Conservation (phyloP, 2,113 vertebrate genomes). For the Chloropsis hardwickii region DNA sequence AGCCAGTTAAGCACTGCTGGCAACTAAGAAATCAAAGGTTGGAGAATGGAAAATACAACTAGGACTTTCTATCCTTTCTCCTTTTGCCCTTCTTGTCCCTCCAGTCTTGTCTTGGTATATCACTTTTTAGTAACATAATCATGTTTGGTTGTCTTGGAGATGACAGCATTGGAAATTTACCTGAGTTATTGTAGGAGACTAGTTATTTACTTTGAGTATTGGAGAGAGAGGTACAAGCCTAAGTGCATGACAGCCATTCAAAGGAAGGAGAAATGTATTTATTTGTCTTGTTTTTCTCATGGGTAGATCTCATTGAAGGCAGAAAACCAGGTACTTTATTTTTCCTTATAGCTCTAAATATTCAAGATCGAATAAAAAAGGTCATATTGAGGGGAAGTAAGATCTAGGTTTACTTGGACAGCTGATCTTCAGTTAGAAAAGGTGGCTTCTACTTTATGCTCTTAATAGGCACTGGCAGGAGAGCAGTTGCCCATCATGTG, state of each 20-base stretch:
- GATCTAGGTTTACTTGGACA: not conserved
- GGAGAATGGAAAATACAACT: not conserved
- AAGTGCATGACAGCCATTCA: not conserved
- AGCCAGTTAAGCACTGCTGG: not conserved
- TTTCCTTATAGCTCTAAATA: not conserved
- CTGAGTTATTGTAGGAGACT: not conserved
- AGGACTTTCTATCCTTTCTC: not conserved
- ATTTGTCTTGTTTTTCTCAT: not conserved
- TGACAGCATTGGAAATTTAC: not conserved
- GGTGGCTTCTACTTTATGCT: not conserved
- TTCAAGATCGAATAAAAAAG: not conserved
- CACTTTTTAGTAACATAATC: not conserved
- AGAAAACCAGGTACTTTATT: not conserved
- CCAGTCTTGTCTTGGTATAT: not conserved
- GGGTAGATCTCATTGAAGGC: not conserved
- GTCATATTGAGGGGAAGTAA: not conserved
- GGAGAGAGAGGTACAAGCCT: not conserved
- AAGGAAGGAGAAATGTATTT: not conserved
- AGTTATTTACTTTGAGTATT: not conserved
- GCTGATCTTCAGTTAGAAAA: not conserved
- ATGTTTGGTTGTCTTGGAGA: not conserved
- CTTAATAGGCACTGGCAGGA: not conserved
- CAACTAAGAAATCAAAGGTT: not conserved
- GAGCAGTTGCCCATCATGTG: not conserved
- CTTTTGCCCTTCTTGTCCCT: not conserved